Conservation (phyloP, 1,140 invertebrate genomes). For the Cydia fagiglandana region DNA sequence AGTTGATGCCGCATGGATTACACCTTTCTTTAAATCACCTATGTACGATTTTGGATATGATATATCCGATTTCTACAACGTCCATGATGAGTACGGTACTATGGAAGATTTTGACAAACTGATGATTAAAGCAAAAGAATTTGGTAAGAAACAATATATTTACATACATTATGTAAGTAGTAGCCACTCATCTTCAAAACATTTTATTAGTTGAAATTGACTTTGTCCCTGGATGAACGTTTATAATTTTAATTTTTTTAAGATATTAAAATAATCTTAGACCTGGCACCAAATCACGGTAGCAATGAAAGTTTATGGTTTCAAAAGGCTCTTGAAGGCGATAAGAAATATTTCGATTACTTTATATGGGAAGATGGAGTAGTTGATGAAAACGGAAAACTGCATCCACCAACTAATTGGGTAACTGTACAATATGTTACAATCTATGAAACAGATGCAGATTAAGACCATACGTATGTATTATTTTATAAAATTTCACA, state of each 20-base stretch:
- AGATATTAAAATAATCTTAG: constrained; percentile 80
- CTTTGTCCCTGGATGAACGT: not conserved
- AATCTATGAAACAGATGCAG: not conserved
- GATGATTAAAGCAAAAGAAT: constrained; percentile 80
- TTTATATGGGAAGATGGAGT: constrained; percentile 84
- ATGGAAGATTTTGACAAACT: constrained; percentile 86
- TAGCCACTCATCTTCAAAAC: too few species aligned
- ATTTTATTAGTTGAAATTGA: too few species aligned
- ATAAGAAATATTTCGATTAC: constrained; percentile 83
- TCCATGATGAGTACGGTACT: constrained; percentile 86
- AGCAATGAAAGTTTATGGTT: constrained; percentile 88
- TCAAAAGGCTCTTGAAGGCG: constrained; percentile 78
- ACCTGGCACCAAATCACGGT: constrained; percentile 86
- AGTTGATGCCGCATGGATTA: constrained; percentile 84
- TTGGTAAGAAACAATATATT: constrained; percentile 51
- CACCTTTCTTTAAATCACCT: constrained; percentile 85
- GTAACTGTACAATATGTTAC: constrained; percentile 59
- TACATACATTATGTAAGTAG: not conserved
- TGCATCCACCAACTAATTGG: constrained; percentile 85
- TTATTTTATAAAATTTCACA: constrained; percentile 48
- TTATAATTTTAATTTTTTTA: not conserved
- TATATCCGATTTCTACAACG: constrained; percentile 84
- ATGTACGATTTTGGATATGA: constrained; percentile 86
- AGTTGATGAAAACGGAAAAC: constrained; percentile 70
- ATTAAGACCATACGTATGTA: not conserved